Evolutionary conservation across 2,113 vertebrate species (phyloP).

Genomic region (Cranoglanis bouderius): DNA sequence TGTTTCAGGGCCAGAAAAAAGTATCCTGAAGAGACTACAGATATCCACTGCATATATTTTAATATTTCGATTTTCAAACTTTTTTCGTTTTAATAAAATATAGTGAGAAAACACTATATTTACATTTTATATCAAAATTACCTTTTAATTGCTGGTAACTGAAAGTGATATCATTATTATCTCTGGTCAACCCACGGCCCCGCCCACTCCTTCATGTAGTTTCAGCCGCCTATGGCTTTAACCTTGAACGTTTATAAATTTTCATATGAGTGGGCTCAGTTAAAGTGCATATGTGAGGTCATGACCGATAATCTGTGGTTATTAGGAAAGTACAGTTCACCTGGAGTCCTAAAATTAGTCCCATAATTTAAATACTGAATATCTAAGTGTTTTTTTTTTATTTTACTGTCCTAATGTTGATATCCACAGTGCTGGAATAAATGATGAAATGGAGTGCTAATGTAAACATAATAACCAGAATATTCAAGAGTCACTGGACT

Average conservation of each 20-base stretch:
- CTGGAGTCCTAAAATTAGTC: neutral
- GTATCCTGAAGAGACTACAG: neutral
- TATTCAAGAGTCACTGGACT: neutral
- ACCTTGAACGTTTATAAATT: neutral
- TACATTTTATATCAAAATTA: neutral
- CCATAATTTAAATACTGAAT: neutral
- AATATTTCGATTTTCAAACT: neutral
- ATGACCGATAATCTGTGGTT: neutral
- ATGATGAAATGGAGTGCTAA: neutral
- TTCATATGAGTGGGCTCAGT: neutral
- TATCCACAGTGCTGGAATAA: neutral
- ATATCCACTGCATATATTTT: neutral
- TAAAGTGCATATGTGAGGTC: neutral
- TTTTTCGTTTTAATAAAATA: neutral
- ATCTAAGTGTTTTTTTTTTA: neutral
- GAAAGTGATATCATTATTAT: neutral
- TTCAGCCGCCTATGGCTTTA: neutral
- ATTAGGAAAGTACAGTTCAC: slow-evolving; percentile 1
- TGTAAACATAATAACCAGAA: neutral
- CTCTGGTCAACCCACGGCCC: neutral
- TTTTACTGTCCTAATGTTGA: neutral
- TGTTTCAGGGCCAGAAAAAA: neutral
- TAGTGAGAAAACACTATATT: neutral
- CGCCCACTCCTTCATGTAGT: neutral
- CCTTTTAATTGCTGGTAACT: neutral